Conservation (phyloP, 2,888 invertebrate genomes). For the Ophion ellenae region DNA sequence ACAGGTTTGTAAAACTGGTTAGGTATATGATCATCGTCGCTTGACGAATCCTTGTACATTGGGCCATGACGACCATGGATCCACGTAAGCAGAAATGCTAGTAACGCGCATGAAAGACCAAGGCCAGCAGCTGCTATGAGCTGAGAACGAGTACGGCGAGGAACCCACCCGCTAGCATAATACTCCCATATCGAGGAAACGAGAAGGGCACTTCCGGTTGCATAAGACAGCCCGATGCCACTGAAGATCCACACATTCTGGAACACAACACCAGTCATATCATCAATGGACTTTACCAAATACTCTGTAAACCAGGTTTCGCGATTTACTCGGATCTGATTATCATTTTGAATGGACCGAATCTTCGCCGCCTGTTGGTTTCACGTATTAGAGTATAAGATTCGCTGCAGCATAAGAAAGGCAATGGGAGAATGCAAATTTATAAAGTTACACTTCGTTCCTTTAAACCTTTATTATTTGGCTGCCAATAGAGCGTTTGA, state of each 20-base stretch:
- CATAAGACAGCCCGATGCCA: constrained; percentile 89
- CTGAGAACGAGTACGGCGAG: constrained; percentile 90
- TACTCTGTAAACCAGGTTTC: too few species aligned
- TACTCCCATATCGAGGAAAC: constrained; percentile 88
- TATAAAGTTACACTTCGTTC: too few species aligned
- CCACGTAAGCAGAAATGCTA: constrained; percentile 81
- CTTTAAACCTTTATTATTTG: too few species aligned
- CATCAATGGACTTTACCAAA: too few species aligned
- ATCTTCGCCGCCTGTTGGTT: too few species aligned
- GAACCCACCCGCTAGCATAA: constrained; percentile 88
- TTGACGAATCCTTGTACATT: constrained; percentile 74
- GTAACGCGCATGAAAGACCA: constrained; percentile 80
- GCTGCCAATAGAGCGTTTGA: too few species aligned
- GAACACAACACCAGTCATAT: constrained; percentile 59
- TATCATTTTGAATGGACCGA: too few species aligned
- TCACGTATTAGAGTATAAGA: too few species aligned
- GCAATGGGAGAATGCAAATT: too few species aligned
- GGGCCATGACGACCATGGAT: constrained; percentile 78
- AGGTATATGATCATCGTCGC: constrained; percentile 75
- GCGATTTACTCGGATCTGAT: too few species aligned
- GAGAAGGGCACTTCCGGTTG: constrained; percentile 88
- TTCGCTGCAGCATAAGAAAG: too few species aligned
- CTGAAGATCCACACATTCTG: constrained; percentile 91
- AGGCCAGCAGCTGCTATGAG: constrained; percentile 83
- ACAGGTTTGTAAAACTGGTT: constrained; percentile 82